Evolutionary conservation across 2,797 vertebrate genomes (phyloP).

Genomic region (Anas bernieri): DNA sequence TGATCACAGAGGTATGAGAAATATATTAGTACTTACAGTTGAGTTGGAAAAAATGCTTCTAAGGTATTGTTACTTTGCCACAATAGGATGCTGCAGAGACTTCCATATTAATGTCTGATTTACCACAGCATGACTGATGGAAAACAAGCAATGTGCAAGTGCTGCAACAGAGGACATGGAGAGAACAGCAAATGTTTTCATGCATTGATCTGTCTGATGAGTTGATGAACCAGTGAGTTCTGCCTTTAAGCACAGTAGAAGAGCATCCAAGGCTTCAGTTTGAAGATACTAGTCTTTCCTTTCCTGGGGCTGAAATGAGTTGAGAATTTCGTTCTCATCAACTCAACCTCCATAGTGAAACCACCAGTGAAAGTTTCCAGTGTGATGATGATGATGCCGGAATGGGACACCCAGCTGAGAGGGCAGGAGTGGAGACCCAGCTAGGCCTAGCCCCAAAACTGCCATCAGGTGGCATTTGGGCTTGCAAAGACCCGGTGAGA

Average conservation of each 20-base stretch:
- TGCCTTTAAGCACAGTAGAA: neutral
- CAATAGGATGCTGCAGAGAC: neutral
- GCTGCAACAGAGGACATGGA: neutral
- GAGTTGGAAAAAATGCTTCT: neutral
- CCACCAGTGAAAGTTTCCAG: neutral
- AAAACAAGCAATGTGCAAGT: neutral
- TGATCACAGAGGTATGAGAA: neutral
- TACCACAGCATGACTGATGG: neutral
- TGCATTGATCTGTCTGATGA: neutral
- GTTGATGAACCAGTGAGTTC: neutral
- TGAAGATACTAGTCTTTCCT: neutral
- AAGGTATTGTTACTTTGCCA: neutral
- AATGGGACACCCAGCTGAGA: neutral
- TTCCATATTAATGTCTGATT: constrained; percentile 16
- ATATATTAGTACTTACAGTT: neutral
- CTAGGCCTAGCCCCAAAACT: neutral
- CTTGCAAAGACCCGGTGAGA: neutral
- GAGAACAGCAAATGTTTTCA: neutral
- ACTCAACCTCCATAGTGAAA: neutral
- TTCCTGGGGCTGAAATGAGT: neutral
- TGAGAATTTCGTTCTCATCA: neutral
- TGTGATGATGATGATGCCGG: neutral
- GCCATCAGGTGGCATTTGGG: neutral
- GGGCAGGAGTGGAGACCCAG: neutral
- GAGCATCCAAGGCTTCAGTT: neutral